Evolutionary conservation across 2,113 vertebrate genomes (phyloP).

Genomic region (Nothoprocta pentlandii): DNA sequence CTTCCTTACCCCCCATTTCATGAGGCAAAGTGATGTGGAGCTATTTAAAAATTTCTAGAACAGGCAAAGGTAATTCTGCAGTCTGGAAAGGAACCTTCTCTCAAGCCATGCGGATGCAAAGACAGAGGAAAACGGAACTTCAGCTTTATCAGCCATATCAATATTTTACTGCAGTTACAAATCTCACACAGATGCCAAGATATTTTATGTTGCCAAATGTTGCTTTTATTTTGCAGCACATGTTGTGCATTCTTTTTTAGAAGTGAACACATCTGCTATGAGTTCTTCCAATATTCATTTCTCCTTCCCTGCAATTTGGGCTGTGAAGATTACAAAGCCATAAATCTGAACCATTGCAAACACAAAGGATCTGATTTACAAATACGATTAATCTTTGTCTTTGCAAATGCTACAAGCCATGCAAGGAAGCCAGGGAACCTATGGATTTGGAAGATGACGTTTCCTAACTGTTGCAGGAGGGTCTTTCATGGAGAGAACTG

Average conservation of each 20-base stretch:
- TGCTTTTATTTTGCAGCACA: constrained; percentile 81
- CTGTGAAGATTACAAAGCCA: constrained; percentile 68
- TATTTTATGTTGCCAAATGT: constrained; percentile 85
- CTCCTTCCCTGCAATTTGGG: constrained; percentile 71
- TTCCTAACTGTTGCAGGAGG: neutral
- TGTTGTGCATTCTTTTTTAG: constrained; percentile 82
- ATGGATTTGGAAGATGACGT: constrained; percentile 17
- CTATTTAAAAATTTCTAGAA: neutral
- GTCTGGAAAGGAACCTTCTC: constrained; percentile 18
- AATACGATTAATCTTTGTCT: constrained; percentile 47
- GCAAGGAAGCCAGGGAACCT: neutral
- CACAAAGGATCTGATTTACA: constrained; percentile 60
- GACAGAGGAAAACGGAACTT: constrained; percentile 63
- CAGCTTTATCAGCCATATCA: constrained; percentile 77
- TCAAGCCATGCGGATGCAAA: constrained; percentile 52
- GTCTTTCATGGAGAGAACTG: neutral
- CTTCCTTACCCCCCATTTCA: neutral
- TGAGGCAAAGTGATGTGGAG: neutral
- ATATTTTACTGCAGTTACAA: constrained; percentile 82
- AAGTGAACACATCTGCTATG: constrained; percentile 82
- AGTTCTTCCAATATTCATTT: constrained; percentile 71
- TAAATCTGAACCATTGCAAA: constrained; percentile 66
- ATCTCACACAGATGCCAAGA: constrained; percentile 80
- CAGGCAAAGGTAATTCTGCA: neutral
- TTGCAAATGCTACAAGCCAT: constrained; percentile 4